Percentiles rank a stretch among this genome's conserved stretches.
phyloP scores from a whole-genome alignment of 2,113 vertebrate genomes.

The Gadus macrocephalus region DNA sequence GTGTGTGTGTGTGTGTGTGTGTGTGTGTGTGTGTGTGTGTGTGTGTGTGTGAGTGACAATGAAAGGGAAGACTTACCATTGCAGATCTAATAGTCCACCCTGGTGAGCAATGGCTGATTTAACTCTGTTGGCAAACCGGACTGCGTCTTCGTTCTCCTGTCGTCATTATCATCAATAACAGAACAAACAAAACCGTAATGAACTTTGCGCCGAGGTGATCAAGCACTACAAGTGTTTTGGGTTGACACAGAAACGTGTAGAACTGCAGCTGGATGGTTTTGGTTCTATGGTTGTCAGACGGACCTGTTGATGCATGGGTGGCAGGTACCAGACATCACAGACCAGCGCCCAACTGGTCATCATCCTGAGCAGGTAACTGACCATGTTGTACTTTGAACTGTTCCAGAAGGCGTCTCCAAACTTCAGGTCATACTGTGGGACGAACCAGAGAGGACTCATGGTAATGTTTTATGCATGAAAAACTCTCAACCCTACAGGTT shows the following conservation, averaged over 20 bases:
- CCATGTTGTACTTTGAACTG: constrained; percentile 90
- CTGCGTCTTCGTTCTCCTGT: constrained; percentile 90
- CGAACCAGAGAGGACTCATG: neutral
- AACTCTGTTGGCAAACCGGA: constrained; percentile 95
- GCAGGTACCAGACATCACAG: constrained; percentile 94
- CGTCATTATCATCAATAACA: constrained; percentile 26
- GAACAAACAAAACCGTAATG: constrained; percentile 1
- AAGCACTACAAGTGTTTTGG: too few relatives aligned
- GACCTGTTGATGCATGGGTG: constrained; percentile 90
- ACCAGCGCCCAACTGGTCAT: constrained; percentile 99
- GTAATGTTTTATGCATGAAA: neutral
- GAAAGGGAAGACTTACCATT: constrained; percentile 77
- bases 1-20: too few relatives aligned
- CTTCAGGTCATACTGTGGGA: constrained; percentile 87
- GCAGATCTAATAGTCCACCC: constrained; percentile 90
- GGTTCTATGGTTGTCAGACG: neutral
- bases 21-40: too few relatives aligned
- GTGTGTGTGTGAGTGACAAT: too few relatives aligned
- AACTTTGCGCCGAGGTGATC: too few relatives aligned
- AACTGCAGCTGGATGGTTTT: neutral
- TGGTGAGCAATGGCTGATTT: constrained; percentile 88
- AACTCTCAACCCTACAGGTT: neutral
- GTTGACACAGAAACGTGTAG: neutral
- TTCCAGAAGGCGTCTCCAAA: constrained; percentile 99
- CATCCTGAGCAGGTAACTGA: constrained; percentile 90